Percentiles rank a stretch among this genome's conserved stretches.
These are phyloP conservation scores for Tonatia bakeri DNA, from an alignment of 2,113 vertebrate species.

Conservation along the genomic window DNA sequence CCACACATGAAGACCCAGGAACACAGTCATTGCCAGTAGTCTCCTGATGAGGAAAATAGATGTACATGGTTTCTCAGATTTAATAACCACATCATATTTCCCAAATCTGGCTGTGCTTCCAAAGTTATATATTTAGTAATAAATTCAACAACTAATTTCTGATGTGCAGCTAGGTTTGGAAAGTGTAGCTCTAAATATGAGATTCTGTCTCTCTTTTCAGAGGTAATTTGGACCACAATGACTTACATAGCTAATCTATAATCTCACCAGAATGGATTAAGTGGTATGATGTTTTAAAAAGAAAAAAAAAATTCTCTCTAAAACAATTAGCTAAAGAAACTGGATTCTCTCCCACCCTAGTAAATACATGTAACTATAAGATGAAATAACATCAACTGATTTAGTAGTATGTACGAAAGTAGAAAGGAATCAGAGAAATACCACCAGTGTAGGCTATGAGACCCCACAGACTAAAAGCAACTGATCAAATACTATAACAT, in stretches of 20 bases:
- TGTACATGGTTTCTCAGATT: not conserved
- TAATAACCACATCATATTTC: not conserved
- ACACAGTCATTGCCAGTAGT: not conserved
- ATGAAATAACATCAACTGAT: not conserved
- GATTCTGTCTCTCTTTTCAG: not conserved
- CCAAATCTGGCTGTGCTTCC: not conserved
- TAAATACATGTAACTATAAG: not conserved
- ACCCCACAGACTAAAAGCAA: not conserved
- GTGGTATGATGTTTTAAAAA: not conserved
- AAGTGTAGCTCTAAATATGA: not conserved
- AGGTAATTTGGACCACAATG: not conserved
- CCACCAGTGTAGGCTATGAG: not conserved
- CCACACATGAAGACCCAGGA: not conserved
- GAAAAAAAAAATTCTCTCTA: not conserved
- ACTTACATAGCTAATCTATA: not conserved
- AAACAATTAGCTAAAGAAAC: not conserved
- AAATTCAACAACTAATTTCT: not conserved
- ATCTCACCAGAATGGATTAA: not conserved
- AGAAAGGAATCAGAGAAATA: not conserved
- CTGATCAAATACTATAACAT: not conserved
- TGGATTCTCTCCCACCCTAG: not conserved
- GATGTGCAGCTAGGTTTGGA: not conserved
- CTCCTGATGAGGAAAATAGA: not conserved
- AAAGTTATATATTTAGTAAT: not conserved
- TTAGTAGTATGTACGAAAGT: not conserved